These are phyloP conservation scores for Mythimna ferrago DNA, from an alignment of 2,888 invertebrate species.

Conservation along the genomic window DNA sequence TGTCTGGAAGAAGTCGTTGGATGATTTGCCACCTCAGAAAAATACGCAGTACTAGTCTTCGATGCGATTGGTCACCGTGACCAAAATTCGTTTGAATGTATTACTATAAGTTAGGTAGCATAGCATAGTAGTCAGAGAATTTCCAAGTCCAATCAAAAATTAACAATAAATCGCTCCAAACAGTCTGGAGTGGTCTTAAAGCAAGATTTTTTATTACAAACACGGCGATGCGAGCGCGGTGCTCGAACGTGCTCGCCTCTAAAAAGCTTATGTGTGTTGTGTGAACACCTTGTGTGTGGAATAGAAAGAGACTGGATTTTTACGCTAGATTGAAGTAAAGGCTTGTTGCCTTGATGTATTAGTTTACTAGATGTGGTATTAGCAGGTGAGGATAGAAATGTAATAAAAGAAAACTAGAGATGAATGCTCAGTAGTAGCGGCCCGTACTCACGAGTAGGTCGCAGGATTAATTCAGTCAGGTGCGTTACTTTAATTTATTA, in stretches of 20 bases:
- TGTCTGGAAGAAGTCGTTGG: too few species aligned
- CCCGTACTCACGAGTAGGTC: too few species aligned
- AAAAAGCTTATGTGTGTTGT: constrained; percentile 74
- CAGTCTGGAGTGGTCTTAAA: constrained; percentile 39
- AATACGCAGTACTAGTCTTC: too few species aligned
- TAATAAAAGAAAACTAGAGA: too few species aligned
- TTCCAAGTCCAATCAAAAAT: not conserved
- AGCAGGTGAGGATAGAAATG: not conserved
- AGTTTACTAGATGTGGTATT: constrained; percentile 39
- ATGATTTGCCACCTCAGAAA: too few species aligned
- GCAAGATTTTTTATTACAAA: constrained; percentile 67
- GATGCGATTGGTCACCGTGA: too few species aligned
- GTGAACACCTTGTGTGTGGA: constrained; percentile 70
- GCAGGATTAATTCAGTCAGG: too few species aligned
- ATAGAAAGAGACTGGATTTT: constrained; percentile 76
- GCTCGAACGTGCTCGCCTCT: constrained; percentile 71
- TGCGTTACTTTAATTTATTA: too few species aligned
- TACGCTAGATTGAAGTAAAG: constrained; percentile 75
- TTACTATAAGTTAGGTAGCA: too few species aligned
- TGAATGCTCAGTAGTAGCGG: too few species aligned
- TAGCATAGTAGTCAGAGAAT: not conserved
- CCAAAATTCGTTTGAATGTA: too few species aligned
- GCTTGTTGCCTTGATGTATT: constrained; percentile 57
- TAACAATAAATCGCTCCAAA: constrained; percentile 3
- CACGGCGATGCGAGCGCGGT: constrained; percentile 51